phyloP scores from a whole-genome alignment of 2,113 vertebrate species.

The Micronycteris hirsuta region DNA sequence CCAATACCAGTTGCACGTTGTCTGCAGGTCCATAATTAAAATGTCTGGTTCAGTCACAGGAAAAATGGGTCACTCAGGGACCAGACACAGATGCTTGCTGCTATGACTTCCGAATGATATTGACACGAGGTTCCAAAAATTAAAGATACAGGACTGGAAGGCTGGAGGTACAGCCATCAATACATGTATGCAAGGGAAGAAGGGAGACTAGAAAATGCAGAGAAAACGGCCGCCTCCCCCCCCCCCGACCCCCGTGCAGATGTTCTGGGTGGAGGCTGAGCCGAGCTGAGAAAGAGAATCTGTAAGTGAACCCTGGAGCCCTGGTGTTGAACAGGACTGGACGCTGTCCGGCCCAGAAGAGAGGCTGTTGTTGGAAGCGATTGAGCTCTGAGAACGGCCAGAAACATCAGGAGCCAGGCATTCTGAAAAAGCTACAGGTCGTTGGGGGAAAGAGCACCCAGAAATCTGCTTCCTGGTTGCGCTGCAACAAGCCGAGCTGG shows the following conservation, averaged over 20 bases:
- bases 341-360: background rate
- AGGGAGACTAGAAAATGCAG: background rate
- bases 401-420: background rate
- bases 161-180: background rate
- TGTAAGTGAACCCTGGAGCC: background rate
- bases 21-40: constrained; percentile 52
- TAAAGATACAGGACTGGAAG: background rate
- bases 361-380: background rate
- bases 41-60: constrained; percentile 36
- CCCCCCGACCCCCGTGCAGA: background rate
- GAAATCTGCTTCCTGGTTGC: background rate
- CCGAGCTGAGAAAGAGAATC: background rate
- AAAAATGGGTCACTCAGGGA: background rate
- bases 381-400: background rate
- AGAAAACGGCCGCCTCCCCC: background rate
- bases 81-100: background rate
- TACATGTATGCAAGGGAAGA: background rate
- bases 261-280: background rate
- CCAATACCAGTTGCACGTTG: background rate
- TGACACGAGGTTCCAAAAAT: background rate
- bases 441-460: background rate
- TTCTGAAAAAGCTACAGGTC: background rate
- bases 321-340: background rate
- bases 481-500: accelerated
- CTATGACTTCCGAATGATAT: background rate